Conservation (phyloP, 2,888 invertebrate genomes). For the Microchrysa polita region DNA sequence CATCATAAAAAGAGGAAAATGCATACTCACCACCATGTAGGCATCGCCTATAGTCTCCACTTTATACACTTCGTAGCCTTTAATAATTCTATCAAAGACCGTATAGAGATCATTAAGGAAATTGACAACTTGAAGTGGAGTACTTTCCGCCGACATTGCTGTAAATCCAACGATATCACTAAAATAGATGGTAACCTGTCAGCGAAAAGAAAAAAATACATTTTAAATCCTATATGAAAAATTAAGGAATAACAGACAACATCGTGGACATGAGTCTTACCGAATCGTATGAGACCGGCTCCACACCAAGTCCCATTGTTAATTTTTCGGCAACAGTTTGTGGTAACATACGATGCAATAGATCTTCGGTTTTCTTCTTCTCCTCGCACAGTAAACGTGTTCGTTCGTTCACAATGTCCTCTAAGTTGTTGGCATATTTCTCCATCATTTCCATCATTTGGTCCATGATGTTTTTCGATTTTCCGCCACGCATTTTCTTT, state of each 20-base stretch:
- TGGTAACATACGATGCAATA: slow-evolving; percentile 93
- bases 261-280: slow-evolving; percentile 66
- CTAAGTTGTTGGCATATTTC: slow-evolving; percentile 93
- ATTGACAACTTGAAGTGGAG: slow-evolving; percentile 93
- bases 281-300: slow-evolving; percentile 91
- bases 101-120: slow-evolving; percentile 98
- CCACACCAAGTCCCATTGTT: slow-evolving; percentile 88
- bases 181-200: slow-evolving; percentile 85
- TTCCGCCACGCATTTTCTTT: slow-evolving; percentile 91
- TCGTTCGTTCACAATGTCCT: slow-evolving; percentile 91
- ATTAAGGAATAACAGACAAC: not conserved
- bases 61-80: slow-evolving; percentile 97
- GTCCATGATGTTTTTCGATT: slow-evolving; percentile 89
- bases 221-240: not conserved
- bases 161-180: slow-evolving; percentile 98
- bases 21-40: slow-evolving; percentile 71
- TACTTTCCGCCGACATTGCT: slow-evolving; percentile 92
- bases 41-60: slow-evolving; percentile 90
- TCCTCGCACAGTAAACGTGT: slow-evolving; percentile 90
- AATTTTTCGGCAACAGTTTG: slow-evolving; percentile 90
- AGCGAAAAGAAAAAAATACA: slow-evolving; percentile 20
- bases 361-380: slow-evolving; percentile 92
- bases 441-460: slow-evolving; percentile 99
- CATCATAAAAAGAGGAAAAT: no score
- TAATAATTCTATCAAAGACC: slow-evolving; percentile 94